phyloP scores from a whole-genome alignment of 2,113 vertebrate species.

The Amphilophus citrinellus region DNA sequence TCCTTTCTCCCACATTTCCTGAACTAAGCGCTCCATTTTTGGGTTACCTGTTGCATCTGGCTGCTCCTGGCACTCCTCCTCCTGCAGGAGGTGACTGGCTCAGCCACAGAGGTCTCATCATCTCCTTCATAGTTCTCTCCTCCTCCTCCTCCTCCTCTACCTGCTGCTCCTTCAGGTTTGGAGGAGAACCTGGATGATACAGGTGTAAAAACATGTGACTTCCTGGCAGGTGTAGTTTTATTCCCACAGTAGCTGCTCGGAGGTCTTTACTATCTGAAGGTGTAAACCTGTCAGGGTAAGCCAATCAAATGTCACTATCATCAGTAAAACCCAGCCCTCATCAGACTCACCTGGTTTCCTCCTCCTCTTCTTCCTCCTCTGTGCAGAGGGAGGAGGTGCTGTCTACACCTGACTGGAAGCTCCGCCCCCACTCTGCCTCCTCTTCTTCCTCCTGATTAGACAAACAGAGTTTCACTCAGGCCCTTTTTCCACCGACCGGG shows the following conservation, averaged over 20 bases:
- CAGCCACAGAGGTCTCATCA: constrained; percentile 58
- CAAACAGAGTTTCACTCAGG: not conserved
- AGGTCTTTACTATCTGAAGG: not conserved
- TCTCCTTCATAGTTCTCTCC: constrained; percentile 73
- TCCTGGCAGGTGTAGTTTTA: not conserved
- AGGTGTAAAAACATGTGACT: not conserved
- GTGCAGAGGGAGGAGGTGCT: constrained; percentile 58
- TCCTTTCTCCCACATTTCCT: not conserved
- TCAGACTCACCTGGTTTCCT: constrained; percentile 51
- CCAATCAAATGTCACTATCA: too few relatives aligned
- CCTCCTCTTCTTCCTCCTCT: constrained; percentile 64
- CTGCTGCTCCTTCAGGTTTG: constrained; percentile 29
- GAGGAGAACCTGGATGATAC: constrained; percentile 53
- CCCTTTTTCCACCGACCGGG: too few relatives aligned
- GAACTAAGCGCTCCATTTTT: not conserved
- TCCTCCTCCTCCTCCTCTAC: constrained; percentile 27
- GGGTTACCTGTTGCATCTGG: constrained; percentile 66
- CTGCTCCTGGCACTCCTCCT: constrained; percentile 71
- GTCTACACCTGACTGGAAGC: constrained; percentile 71
- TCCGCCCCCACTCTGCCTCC: constrained; percentile 76
- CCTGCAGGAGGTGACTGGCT: constrained; percentile 33
- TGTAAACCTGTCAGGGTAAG: too few relatives aligned
- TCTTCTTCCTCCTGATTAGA: constrained; percentile 43
- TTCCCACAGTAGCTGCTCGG: not conserved
- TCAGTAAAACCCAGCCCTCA: not conserved